These are phyloP conservation scores for Champsocephalus esox DNA, from an alignment of 2,797 vertebrate species.

Conservation along the genomic window DNA sequence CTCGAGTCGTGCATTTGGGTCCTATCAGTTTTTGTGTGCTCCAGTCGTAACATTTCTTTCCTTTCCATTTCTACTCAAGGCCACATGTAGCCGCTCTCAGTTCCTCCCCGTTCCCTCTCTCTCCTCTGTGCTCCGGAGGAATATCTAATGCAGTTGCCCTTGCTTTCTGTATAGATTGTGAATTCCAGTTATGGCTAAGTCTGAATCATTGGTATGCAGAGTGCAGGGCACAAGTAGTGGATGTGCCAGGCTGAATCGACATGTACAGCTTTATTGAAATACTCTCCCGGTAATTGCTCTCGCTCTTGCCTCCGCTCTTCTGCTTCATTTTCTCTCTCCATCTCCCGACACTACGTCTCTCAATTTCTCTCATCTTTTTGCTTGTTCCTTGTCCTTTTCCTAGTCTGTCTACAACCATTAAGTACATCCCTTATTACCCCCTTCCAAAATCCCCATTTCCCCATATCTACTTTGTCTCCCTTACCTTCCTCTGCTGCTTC, in stretches of 20 bases:
- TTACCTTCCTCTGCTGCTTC: conserved; percentile 42
- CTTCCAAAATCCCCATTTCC: conserved; percentile 17
- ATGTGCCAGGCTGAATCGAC: conserved; percentile 71
- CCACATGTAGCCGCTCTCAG: conserved; percentile 40
- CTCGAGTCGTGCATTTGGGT: no score
- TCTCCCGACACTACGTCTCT: conserved; percentile 39
- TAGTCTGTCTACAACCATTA: conserved; percentile 38
- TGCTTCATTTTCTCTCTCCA: conserved; percentile 31
- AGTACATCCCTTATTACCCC: conserved; percentile 29
- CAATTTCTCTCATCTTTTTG: conserved; percentile 47
- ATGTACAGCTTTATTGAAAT: conserved; percentile 79
- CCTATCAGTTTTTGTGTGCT: no score
- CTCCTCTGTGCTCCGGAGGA: conserved; percentile 46
- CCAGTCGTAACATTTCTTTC: background rate
- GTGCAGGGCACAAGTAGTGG: conserved; percentile 53
- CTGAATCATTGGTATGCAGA: conserved; percentile 80
- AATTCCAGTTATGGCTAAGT: conserved; percentile 69
- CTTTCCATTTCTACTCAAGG: conserved; percentile 59
- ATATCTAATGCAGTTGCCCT: conserved; percentile 64
- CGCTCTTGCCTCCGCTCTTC: conserved; percentile 40
- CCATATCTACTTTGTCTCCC: conserved; percentile 28
- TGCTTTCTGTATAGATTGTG: conserved; percentile 75
- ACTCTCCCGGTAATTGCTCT: conserved; percentile 75
- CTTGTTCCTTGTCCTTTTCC: conserved; percentile 42
- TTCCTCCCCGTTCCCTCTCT: conserved; percentile 2